phyloP scores from a whole-genome alignment of 2,797 vertebrate species.

The Momotus momota region DNA sequence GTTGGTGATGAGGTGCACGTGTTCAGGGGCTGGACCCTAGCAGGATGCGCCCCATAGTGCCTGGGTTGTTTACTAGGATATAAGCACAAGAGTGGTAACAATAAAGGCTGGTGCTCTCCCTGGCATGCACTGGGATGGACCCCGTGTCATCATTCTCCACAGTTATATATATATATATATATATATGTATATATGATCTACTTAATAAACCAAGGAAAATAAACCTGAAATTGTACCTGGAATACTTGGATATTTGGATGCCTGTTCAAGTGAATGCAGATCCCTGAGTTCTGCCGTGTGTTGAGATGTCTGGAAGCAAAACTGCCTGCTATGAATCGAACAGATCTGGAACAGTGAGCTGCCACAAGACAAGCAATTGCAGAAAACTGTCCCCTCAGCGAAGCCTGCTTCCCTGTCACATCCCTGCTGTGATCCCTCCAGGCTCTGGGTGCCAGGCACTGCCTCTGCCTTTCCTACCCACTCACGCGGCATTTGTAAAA shows the following conservation, averaged over 20 bases:
- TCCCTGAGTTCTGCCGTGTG: neutral
- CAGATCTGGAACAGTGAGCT: neutral
- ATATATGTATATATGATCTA: too few relatives aligned
- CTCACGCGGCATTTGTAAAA: neutral
- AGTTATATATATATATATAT: too few relatives aligned
- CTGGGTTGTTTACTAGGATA: too few relatives aligned
- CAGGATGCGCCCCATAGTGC: too few relatives aligned
- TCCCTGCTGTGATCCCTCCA: neutral
- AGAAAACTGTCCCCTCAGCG: neutral
- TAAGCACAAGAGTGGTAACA: too few relatives aligned
- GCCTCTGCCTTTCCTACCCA: neutral
- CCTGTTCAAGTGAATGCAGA: neutral
- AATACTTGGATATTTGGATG: neutral
- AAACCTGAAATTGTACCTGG: neutral
- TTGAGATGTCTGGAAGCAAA: neutral
- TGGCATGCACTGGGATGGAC: too few relatives aligned
- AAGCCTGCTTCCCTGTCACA: neutral
- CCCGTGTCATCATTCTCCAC: too few relatives aligned
- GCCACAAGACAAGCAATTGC: neutral
- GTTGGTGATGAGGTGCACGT: too few relatives aligned
- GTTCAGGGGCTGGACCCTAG: too few relatives aligned
- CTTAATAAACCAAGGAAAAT: too few relatives aligned
- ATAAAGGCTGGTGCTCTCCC: too few relatives aligned
- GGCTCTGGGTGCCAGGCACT: neutral
- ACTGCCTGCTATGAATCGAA: neutral